Evolutionary conservation across 1,140 invertebrate species (phyloP).

Genomic region (Pseudomyrmex dendroicus): DNA sequence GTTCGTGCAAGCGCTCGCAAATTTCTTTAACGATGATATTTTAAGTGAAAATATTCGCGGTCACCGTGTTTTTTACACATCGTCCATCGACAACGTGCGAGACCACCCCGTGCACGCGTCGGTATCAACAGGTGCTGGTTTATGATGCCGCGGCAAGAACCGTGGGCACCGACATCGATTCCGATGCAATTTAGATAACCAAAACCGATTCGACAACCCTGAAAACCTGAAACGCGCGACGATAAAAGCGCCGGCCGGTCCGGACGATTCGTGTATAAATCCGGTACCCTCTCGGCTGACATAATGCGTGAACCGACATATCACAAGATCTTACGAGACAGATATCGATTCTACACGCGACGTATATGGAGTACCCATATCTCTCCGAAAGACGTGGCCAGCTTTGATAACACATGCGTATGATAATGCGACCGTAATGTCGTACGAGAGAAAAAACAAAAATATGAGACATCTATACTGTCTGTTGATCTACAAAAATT

Average conservation of each 20-base stretch:
- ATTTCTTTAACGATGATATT: conserved; percentile 40
- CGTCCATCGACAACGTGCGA: conserved; percentile 45
- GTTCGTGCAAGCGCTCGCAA: conserved; percentile 7
- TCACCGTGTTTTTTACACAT: conserved; percentile 51
- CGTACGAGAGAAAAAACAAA: background rate
- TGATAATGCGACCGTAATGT: conserved; percentile 18
- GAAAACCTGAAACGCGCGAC: conserved; percentile 74
- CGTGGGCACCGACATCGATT: conserved; percentile 83
- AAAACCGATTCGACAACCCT: conserved; percentile 81
- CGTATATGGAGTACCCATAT: conserved; percentile 36
- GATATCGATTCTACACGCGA: conserved; percentile 52
- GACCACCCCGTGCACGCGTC: conserved; percentile 71
- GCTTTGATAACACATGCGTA: conserved; percentile 18
- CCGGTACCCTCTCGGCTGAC: conserved; percentile 64
- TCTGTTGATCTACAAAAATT: background rate
- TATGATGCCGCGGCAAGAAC: conserved; percentile 79
- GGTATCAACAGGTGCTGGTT: conserved; percentile 82
- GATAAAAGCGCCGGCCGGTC: conserved; percentile 68
- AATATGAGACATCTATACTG: conserved; percentile 3
- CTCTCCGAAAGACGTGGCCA: conserved; percentile 19
- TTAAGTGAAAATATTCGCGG: conserved; percentile 34
- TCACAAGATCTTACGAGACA: conserved; percentile 48
- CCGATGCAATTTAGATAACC: conserved; percentile 85
- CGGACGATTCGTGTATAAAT: conserved; percentile 65
- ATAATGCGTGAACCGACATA: conserved; percentile 59